Conservation (phyloP, 2,113 vertebrate genomes). For the Bujurquina vittata region DNA sequence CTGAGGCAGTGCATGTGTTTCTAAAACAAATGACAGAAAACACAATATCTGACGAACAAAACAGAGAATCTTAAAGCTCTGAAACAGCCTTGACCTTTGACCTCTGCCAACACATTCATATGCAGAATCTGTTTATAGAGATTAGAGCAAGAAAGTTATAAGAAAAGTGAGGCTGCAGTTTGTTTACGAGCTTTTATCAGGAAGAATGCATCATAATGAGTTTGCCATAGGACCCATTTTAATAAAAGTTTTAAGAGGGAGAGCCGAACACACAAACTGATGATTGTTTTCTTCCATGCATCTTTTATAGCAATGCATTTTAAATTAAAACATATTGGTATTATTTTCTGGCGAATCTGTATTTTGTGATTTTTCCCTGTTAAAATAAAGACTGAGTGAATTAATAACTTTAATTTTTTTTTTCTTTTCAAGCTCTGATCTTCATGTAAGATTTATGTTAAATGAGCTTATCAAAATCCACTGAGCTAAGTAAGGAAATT, state of each 20-base stretch:
- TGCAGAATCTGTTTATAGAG: not conserved
- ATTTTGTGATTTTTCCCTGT: not conserved
- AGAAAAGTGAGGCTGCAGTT: not conserved
- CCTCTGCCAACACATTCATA: not conserved
- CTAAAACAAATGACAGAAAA: too few species aligned
- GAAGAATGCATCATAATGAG: not conserved
- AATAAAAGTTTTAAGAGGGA: not conserved
- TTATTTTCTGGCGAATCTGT: not conserved
- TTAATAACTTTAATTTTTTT: not conserved
- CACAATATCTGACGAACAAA: not conserved
- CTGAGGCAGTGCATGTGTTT: too few species aligned
- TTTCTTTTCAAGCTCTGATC: not conserved
- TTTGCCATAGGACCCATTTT: not conserved
- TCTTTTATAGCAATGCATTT: not conserved
- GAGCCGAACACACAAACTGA: not conserved
- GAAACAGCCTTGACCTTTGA: not conserved
- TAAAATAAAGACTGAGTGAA: not conserved
- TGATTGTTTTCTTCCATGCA: not conserved
- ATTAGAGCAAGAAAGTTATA: not conserved
- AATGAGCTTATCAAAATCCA: not conserved
- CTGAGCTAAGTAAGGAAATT: not conserved
- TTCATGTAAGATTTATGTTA: conserved; percentile 10
- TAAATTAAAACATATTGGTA: not conserved
- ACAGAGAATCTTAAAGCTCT: not conserved
- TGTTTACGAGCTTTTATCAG: not conserved